phyloP scores from a whole-genome alignment of 2,888 invertebrate species.

The Trypoxylon attenuatum region DNA sequence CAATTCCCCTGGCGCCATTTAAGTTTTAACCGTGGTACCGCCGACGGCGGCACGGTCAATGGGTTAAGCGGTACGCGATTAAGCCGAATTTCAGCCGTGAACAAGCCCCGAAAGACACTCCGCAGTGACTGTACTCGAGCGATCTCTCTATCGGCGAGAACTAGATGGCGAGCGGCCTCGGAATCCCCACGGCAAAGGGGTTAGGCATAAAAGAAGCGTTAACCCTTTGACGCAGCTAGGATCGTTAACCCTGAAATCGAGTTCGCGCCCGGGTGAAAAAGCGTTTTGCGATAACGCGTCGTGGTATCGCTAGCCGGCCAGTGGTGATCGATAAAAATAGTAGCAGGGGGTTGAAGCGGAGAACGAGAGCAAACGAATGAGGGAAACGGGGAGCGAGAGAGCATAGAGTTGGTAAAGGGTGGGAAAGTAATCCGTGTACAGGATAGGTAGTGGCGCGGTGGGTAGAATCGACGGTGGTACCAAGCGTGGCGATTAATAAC shows the following conservation, averaged over 20 bases:
- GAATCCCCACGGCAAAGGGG: background rate
- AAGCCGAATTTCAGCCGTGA: background rate
- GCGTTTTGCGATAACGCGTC: background rate
- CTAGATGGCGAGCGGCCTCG: background rate
- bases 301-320: background rate
- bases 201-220: background rate
- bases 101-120: background rate
- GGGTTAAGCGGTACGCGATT: background rate
- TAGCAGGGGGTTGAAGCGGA: background rate
- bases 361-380: background rate
- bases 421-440: too few species aligned
- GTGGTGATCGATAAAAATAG: background rate
- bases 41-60: background rate
- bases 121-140: background rate
- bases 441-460: background rate
- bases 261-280: background rate
- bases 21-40: conserved; percentile 27
- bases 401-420: too few species aligned
- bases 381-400: background rate
- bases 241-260: conserved; percentile 1
- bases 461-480: conserved; percentile 12
- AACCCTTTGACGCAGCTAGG: background rate
- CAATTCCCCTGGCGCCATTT: conserved; percentile 27
- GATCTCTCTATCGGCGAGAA: background rate
- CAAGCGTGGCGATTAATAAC: conserved; percentile 37